Conservation (phyloP, 53 echinoderm and acorn worm genomes). For the Paelopatides confundens region DNA sequence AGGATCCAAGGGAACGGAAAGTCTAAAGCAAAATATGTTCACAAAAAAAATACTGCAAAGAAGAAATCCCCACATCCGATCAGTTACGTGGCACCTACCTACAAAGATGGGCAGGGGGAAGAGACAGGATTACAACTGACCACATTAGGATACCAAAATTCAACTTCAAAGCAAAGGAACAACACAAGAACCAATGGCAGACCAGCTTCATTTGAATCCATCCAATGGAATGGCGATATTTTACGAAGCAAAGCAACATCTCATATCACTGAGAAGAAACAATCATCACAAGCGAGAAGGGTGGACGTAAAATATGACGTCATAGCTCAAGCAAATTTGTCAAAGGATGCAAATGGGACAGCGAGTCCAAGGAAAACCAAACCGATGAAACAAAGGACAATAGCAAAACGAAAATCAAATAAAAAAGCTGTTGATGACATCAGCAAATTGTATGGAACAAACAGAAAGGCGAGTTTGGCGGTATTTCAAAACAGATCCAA, state of each 20-base stretch:
- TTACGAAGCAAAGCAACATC: slow-evolving; percentile 22
- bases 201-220: slow-evolving; percentile 5
- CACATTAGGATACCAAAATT: neutral
- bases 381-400: neutral
- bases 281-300: neutral
- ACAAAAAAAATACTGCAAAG: neutral
- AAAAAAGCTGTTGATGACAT: slow-evolving; percentile 26
- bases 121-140: slow-evolving; percentile 1
- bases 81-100: neutral
- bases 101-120: neutral
- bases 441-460: slow-evolving; percentile 38
- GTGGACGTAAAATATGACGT: neutral
- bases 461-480: slow-evolving; percentile 26
- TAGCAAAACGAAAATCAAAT: neutral
- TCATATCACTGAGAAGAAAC: slow-evolving; percentile 3
- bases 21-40: neutral
- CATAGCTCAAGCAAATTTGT: neutral
- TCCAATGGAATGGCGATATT: slow-evolving; percentile 31
- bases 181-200: neutral
- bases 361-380: neutral
- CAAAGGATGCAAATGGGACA: neutral
- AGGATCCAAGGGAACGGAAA: neutral
- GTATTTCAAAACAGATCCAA: slow-evolving; percentile 35
- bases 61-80: neutral
- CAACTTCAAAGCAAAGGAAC: neutral